Percentiles rank a stretch among this genome's conserved stretches.
phyloP scores from a whole-genome alignment of 2,888 invertebrate genomes.

The Amblyteles armatorius region DNA sequence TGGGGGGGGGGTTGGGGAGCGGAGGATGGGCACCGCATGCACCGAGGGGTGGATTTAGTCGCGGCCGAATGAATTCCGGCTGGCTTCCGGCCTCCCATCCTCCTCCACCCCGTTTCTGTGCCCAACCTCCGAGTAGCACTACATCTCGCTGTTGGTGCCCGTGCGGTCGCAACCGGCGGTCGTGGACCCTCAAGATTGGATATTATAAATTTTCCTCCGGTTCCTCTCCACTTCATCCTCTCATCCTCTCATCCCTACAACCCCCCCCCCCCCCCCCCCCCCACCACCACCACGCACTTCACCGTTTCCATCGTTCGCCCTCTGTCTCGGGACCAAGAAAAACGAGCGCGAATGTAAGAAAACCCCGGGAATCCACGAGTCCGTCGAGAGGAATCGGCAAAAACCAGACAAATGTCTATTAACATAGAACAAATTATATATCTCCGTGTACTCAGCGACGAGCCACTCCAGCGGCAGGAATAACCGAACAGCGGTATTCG shows the following conservation, averaged over 20 bases:
- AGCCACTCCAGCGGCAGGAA: not conserved
- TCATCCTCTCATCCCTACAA: not conserved
- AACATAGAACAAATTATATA: not conserved
- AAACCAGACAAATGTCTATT: not conserved
- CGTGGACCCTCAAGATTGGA: constrained; percentile 56
- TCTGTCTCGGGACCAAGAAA: constrained; percentile 3
- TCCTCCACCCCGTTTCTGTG: not conserved
- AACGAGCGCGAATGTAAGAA: not conserved
- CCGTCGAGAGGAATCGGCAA: constrained; percentile 8
- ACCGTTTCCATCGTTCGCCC: not conserved
- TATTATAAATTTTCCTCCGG: constrained; percentile 57
- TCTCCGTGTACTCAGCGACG: not conserved
- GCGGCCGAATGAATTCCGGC: constrained; percentile 61
- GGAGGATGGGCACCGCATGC: constrained; percentile 25
- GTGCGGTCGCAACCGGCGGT: constrained; percentile 43
- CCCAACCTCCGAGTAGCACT: constrained; percentile 8
- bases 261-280: not conserved
- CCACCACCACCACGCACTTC: not conserved
- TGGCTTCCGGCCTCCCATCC: constrained; percentile 49
- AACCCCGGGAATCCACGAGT: not conserved
- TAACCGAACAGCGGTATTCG: not conserved
- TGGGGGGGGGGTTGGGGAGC: not conserved
- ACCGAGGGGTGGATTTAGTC: constrained; percentile 58
- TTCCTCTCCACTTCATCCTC: not conserved
- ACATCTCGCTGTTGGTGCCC: constrained; percentile 36